Conservation (phyloP, 1,140 invertebrate genomes). For the Sinonovacula constricta region DNA sequence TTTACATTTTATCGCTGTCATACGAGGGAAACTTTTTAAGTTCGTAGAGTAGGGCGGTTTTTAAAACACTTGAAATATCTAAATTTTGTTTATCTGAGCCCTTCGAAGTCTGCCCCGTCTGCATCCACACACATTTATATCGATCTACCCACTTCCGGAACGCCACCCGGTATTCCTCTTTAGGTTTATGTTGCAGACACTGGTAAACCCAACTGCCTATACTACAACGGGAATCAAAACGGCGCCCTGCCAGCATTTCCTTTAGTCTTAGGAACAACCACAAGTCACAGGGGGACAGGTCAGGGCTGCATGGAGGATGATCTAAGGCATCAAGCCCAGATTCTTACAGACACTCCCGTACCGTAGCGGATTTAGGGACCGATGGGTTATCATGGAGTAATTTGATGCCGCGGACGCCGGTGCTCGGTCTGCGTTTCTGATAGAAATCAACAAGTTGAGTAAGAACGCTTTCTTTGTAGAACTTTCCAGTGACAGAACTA, state of each 20-base stretch:
- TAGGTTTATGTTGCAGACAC: neutral
- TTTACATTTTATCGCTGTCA: no score
- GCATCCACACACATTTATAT: neutral
- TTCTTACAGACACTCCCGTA: no score
- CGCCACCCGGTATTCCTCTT: neutral
- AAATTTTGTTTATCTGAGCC: neutral
- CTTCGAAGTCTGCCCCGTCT: neutral
- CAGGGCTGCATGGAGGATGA: neutral
- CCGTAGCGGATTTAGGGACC: no score
- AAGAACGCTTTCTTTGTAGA: no score
- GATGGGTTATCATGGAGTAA: no score
- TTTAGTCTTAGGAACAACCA: neutral
- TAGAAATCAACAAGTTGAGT: no score
- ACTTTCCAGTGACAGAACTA: no score
- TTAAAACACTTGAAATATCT: neutral
- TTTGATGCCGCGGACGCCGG: no score
- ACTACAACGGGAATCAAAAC: neutral
- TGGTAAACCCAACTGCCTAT: neutral
- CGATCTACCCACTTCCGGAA: neutral
- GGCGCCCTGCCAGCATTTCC: neutral
- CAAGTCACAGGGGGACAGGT: no score
- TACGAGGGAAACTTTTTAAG: no score
- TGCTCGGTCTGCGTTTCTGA: no score
- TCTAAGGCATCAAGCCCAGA: no score
- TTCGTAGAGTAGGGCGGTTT: neutral